Percentiles rank a stretch among this genome's conserved stretches.
phyloP scores from a whole-genome alignment of 2,797 vertebrate species.

The Sebastolobus altivelis region DNA sequence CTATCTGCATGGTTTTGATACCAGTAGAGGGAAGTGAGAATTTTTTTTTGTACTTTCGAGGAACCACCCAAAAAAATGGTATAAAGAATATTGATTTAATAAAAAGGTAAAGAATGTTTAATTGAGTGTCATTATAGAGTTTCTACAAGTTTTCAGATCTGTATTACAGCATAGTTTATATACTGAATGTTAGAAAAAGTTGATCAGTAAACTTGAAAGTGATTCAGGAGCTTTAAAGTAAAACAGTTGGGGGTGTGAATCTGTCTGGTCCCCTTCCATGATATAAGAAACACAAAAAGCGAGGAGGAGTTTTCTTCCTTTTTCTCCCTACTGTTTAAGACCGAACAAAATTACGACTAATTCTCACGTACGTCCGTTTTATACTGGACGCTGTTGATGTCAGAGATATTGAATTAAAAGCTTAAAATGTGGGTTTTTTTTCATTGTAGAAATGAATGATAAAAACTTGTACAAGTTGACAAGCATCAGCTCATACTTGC shows the following conservation, averaged over 20 bases:
- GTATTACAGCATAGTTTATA: neutral
- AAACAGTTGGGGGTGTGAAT: neutral
- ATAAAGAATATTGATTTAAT: neutral
- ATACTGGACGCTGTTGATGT: neutral
- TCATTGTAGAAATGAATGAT: neutral
- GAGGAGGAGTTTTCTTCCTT: neutral
- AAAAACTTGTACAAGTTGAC: neutral
- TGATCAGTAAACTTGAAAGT: neutral
- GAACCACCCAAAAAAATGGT: neutral
- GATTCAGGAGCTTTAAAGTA: neutral
- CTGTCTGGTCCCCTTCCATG: neutral
- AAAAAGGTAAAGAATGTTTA: neutral
- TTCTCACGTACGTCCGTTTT: neutral
- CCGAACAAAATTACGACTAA: neutral
- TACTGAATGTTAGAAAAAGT: neutral
- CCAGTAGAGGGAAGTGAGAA: neutral
- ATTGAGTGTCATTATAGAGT: neutral
- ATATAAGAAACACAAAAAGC: neutral
- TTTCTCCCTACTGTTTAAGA: neutral
- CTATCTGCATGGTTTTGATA: neutral
- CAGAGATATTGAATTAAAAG: neutral
- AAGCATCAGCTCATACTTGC: neutral
- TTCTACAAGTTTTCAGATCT: neutral
- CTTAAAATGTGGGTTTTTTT: neutral
- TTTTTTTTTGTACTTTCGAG: neutral